These are phyloP conservation scores for Petroica traversi DNA, from an alignment of 2,113 vertebrate genomes.

Conservation along the genomic window DNA sequence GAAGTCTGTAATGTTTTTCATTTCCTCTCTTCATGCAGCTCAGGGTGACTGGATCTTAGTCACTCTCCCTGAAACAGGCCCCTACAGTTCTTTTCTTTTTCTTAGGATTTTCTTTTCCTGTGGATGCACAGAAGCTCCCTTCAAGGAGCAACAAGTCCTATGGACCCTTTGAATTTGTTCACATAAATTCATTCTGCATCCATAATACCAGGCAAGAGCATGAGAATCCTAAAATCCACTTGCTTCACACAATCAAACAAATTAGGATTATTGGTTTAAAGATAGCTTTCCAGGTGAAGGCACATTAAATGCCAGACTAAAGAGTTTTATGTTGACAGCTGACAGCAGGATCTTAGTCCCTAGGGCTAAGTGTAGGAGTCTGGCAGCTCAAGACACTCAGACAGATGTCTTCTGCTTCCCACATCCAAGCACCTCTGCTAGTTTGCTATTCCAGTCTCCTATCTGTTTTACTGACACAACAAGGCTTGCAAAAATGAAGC, in stretches of 20 bases:
- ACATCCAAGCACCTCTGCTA: neutral
- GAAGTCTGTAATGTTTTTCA: neutral
- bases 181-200: neutral
- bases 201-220: neutral
- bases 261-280: slow-evolving; percentile 2
- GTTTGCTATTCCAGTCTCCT: neutral
- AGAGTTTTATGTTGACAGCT: neutral
- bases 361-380: neutral
- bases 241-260: neutral
- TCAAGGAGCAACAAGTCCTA: neutral
- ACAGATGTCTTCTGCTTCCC: neutral
- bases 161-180: neutral
- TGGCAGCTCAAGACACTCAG: neutral
- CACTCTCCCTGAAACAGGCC: neutral
- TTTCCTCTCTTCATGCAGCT: neutral
- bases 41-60: neutral
- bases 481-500: neutral
- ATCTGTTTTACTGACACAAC: neutral
- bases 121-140: neutral
- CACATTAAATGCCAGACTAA: neutral
- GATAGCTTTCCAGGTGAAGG: slow-evolving; percentile 10
- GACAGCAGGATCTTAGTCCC: neutral
- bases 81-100: neutral
- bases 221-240: slow-evolving; percentile 15
- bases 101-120: neutral